Conservation (phyloP, 2,797 vertebrate species). For the Numenius phaeopus region DNA sequence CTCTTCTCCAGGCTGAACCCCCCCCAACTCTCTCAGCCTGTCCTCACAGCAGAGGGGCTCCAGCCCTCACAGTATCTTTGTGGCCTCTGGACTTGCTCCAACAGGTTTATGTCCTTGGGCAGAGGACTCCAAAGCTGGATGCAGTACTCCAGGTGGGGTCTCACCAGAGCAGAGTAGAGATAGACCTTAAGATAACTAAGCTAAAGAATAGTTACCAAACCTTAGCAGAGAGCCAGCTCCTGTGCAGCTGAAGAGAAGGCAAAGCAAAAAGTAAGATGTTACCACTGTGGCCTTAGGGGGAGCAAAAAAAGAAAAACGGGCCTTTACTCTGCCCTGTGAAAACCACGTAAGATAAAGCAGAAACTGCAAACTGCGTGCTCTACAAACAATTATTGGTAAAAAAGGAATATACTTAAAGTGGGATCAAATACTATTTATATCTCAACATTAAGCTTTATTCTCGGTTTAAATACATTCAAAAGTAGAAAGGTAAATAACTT, state of each 20-base stretch:
- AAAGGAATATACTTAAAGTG: background rate
- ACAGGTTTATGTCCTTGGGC: background rate
- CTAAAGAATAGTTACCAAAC: rapidly evolving
- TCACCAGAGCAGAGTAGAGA: rapidly evolving
- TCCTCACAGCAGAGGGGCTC: background rate
- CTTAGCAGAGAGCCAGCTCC: background rate
- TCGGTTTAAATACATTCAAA: background rate
- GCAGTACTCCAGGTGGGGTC: background rate
- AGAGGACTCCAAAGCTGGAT: background rate
- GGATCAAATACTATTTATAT: rapidly evolving
- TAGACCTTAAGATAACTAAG: rapidly evolving
- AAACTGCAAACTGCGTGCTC: background rate
- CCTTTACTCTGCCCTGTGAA: background rate
- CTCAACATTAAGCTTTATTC: background rate
- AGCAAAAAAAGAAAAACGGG: background rate
- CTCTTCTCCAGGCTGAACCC: background rate
- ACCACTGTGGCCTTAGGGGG: rapidly evolving
- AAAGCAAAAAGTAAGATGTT: background rate
- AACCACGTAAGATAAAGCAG: rapidly evolving
- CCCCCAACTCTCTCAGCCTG: background rate
- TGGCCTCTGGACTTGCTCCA: background rate
- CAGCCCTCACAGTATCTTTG: background rate
- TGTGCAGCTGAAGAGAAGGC: background rate
- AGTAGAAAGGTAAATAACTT: slow-evolving; percentile 51
- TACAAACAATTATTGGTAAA: background rate